phyloP scores from a whole-genome alignment of 2,797 vertebrate species.

The Rhynchotus rufescens region DNA sequence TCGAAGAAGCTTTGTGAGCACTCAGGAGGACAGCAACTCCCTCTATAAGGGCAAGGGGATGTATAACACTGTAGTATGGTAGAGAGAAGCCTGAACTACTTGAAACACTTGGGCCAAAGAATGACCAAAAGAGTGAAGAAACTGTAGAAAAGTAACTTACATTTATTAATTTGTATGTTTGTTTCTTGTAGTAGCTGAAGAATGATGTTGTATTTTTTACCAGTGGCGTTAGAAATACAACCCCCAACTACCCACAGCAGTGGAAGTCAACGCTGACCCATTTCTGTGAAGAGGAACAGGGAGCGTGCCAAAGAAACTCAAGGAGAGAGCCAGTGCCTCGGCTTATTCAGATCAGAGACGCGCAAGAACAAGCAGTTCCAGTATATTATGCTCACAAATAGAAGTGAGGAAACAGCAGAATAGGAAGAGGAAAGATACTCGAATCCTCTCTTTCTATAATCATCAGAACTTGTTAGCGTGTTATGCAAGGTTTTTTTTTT shows the following conservation, averaged over 20 bases:
- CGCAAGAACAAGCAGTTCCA: slow-evolving; percentile 55
- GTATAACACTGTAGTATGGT: neutral
- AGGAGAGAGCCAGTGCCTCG: slow-evolving; percentile 39
- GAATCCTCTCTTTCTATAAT: slow-evolving; percentile 13
- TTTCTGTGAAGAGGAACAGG: neutral
- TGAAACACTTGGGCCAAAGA: neutral
- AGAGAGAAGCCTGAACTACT: neutral
- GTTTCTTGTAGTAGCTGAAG: neutral
- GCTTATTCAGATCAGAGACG: slow-evolving; percentile 37
- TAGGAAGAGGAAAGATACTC: neutral
- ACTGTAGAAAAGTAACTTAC: neutral
- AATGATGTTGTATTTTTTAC: neutral
- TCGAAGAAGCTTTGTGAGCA: neutral
- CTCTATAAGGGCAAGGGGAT: neutral
- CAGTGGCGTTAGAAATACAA: neutral
- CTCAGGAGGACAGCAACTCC: rapidly evolving
- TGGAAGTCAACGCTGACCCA: slow-evolving; percentile 33
- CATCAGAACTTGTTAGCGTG: neutral
- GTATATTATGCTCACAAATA: slow-evolving; percentile 26
- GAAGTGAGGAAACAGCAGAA: neutral
- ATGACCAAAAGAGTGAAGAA: neutral
- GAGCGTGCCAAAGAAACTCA: slow-evolving; percentile 29
- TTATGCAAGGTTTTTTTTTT: neutral
- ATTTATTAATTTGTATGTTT: rapidly evolving
- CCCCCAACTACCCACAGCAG: neutral